Evolutionary conservation across 1,140 invertebrate species (phyloP), one percentile per base, ranked within the genome.

Genomic region (Cydia splendana): DNA sequence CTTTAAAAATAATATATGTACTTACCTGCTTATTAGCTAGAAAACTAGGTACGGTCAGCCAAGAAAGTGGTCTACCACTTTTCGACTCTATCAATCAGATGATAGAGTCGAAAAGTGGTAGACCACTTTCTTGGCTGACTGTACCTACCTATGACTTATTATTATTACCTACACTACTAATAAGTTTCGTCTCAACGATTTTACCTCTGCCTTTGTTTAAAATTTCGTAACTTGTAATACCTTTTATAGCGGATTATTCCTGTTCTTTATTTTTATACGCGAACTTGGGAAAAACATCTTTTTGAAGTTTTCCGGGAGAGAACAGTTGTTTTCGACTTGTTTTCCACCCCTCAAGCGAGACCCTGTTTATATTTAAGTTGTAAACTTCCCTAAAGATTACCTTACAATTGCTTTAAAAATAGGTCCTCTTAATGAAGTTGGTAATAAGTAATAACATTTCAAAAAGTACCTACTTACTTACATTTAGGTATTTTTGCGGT

Each of bases 241-340:
- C 51, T 6, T 53, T 1, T 53, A 18, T 53, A 62, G n/a, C 57
- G 57, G 18, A 9, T 62, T 62, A 53, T 53, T 53, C 7, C 4
- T 20, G 57, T 62, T 20, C 18, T 62, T 62, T 62, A 62, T 62
- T 62, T 62, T 24, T 62, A 53, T 18, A 62, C 57, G 57, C 7
- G 2, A 62, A 20, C 7, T 62, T 20, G n/a, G n/a, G 20, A 20
- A 62, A 53, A 62, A 62, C 57, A 62, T 20, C 57, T 62, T 62
- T 62, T 24, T 12, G 7, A 62, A 62, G 57, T 62, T 62, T 62
- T 62, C 9, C 57, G 57, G 9, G 20, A n/a, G 53, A 62, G 20
- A 24, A 62, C 57, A 24, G 6, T 62, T 62, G 57, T 62, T 57
- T 57, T 62, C 57, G 57, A 20, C 57, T 62, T 62, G 57, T 62